Conservation (phyloP, 2,888 invertebrate genomes). For the Globia sparganii region DNA sequence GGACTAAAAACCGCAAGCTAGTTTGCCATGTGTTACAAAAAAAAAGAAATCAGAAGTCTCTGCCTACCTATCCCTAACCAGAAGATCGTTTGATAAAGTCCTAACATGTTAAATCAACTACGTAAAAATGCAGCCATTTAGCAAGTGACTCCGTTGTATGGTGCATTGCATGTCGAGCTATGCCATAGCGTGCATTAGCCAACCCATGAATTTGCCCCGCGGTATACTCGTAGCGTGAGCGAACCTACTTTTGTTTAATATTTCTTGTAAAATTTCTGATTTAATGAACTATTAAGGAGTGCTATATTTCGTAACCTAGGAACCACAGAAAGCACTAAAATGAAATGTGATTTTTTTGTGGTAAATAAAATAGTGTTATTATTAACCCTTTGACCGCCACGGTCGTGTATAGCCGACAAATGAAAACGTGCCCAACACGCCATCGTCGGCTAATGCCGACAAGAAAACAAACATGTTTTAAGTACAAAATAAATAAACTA, state of each 20-base stretch:
- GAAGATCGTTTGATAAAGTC: slow-evolving; percentile 7
- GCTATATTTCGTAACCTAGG: slow-evolving; percentile 57
- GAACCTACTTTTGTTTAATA: slow-evolving; percentile 60
- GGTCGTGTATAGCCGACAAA: too few species aligned
- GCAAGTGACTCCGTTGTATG: slow-evolving; percentile 11
- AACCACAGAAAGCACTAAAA: slow-evolving; percentile 39
- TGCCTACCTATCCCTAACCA: background rate
- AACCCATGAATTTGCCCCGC: slow-evolving; percentile 48
- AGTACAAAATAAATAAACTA: too few species aligned
- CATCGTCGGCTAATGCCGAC: too few species aligned
- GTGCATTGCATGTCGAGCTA: slow-evolving; percentile 52
- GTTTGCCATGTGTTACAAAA: background rate
- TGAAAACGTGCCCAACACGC: too few species aligned
- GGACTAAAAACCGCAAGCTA: background rate
- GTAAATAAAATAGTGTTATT: background rate
- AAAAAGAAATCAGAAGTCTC: background rate
- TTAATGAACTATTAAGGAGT: slow-evolving; percentile 64
- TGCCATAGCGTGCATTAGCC: slow-evolving; percentile 48
- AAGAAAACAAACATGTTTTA: too few species aligned
- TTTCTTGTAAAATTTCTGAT: slow-evolving; percentile 68
- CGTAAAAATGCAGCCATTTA: slow-evolving; percentile 47
- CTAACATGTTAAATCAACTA: slow-evolving; percentile 9
- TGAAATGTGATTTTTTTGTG: slow-evolving; percentile 5
- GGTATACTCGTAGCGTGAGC: slow-evolving; percentile 58
- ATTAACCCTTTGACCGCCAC: too few species aligned